A percentile compares a stretch with the other conserved stretches of the same genome.
These are phyloP conservation scores for Watsonalla binaria DNA, from an alignment of 2,888 invertebrate genomes.

Conservation along the genomic window DNA sequence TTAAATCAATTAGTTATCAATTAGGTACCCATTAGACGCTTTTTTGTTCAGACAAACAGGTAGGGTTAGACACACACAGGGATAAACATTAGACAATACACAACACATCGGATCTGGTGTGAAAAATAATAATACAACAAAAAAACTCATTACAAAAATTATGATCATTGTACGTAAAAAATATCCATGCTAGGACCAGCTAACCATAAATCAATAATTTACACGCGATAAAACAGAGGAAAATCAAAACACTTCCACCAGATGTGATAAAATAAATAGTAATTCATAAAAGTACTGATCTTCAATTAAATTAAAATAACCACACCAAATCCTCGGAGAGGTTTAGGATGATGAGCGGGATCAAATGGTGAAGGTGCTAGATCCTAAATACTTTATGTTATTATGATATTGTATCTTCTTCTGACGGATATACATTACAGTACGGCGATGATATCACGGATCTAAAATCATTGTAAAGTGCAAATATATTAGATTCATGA, in stretches of 20 bases:
- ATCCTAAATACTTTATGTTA: conserved; percentile 61
- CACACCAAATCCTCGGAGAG: conserved; percentile 79
- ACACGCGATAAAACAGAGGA: conserved; percentile 72
- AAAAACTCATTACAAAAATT: conserved; percentile 38
- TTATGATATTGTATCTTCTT: conserved; percentile 56
- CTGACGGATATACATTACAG: conserved; percentile 57
- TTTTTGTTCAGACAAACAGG: conserved; percentile 76
- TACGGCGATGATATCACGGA: conserved; percentile 67
- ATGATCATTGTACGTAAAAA: conserved; percentile 51
- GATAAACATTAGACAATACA: conserved; percentile 95
- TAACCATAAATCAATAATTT: conserved; percentile 63
- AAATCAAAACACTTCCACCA: conserved; percentile 79
- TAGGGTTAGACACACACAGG: conserved; percentile 92
- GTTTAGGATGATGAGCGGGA: conserved; percentile 74
- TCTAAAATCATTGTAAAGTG: conserved; percentile 72
- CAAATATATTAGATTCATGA: conserved; percentile 65
- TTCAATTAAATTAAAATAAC: conserved; percentile 69
- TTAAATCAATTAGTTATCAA: conserved; percentile 37
- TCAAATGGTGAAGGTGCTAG: conserved; percentile 67
- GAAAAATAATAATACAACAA: conserved; percentile 63
- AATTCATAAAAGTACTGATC: conserved; percentile 55
- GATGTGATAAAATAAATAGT: conserved; percentile 67
- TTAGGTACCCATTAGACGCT: conserved; percentile 49
- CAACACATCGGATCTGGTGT: conserved; percentile 82
- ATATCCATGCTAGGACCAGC: conserved; percentile 72